phyloP scores from a whole-genome alignment of 53 echinoderm and acorn worm genomes.

The Glandiceps talaboti region DNA sequence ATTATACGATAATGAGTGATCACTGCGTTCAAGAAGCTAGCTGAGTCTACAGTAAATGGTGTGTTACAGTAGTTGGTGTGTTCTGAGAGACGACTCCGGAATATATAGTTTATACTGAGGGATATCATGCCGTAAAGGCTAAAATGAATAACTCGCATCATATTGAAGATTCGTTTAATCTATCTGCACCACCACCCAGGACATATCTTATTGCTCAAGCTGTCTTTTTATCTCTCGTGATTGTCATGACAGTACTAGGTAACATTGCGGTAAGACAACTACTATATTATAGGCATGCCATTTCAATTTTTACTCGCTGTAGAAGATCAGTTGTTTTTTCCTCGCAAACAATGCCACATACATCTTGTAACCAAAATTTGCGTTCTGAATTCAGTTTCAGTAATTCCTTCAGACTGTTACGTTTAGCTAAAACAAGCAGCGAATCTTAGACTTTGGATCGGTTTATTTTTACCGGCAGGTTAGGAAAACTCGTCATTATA shows the following conservation, averaged over 20 bases:
- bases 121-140: too few species aligned
- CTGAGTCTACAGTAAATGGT: neutral
- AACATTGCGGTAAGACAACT: slow-evolving; percentile 53
- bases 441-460: too few species aligned
- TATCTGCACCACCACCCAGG: slow-evolving; percentile 15
- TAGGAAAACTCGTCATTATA: too few species aligned
- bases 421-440: too few species aligned
- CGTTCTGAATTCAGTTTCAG: too few species aligned
- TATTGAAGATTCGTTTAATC: neutral
- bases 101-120: too few species aligned
- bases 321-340: slow-evolving; percentile 13
- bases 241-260: slow-evolving; percentile 49
- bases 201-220: slow-evolving; percentile 60
- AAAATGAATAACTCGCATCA: neutral
- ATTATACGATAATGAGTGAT: neutral
- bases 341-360: neutral
- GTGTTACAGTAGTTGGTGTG: too few species aligned
- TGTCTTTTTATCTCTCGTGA: slow-evolving; percentile 40
- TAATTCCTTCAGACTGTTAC: too few species aligned
- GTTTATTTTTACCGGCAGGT: too few species aligned
- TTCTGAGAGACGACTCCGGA: too few species aligned
- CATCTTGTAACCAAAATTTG: too few species aligned
- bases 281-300: neutral
- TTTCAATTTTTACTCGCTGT: slow-evolving; percentile 4
- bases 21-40: too few species aligned